Evolutionary conservation across 2,888 invertebrate genomes (phyloP).

Genomic region (Napeogenes sylphis): DNA sequence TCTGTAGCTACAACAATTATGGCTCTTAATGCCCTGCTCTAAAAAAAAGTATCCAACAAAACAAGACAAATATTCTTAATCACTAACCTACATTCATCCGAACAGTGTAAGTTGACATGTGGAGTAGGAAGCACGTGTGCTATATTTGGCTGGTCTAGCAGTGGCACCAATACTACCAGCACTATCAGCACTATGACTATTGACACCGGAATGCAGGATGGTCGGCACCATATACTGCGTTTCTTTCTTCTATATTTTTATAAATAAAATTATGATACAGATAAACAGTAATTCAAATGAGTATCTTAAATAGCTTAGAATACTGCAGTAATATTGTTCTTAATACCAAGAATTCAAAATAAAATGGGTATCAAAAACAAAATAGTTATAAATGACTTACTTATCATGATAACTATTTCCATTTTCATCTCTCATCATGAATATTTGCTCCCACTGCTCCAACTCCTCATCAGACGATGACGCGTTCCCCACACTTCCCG

Average conservation of each 20-base stretch:
- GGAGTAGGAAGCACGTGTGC: constrained; percentile 53
- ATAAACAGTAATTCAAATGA: too few relatives aligned
- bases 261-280: constrained; percentile 28
- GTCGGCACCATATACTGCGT: constrained; percentile 83
- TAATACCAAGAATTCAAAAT: not conserved
- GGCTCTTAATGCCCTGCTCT: too few relatives aligned
- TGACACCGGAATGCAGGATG: constrained; percentile 90
- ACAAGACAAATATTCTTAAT: too few relatives aligned
- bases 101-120: constrained; percentile 71
- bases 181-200: constrained; percentile 88
- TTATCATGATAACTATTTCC: constrained; percentile 80
- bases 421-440: constrained; percentile 83
- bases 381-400: constrained; percentile 47
- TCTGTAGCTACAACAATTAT: too few relatives aligned
- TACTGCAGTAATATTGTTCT: not conserved
- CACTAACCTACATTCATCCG: constrained; percentile 81
- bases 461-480: constrained; percentile 82
- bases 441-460: constrained; percentile 87
- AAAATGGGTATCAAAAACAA: not conserved
- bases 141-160: constrained; percentile 83
- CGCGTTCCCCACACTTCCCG: constrained; percentile 79
- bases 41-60: too few relatives aligned
- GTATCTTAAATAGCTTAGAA: not conserved
- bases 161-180: constrained; percentile 85
- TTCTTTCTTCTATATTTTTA: constrained; percentile 56